Base-by-base conservation (phyloP, 2,888 invertebrate species). In the Aporophyla nigra region DNA sequence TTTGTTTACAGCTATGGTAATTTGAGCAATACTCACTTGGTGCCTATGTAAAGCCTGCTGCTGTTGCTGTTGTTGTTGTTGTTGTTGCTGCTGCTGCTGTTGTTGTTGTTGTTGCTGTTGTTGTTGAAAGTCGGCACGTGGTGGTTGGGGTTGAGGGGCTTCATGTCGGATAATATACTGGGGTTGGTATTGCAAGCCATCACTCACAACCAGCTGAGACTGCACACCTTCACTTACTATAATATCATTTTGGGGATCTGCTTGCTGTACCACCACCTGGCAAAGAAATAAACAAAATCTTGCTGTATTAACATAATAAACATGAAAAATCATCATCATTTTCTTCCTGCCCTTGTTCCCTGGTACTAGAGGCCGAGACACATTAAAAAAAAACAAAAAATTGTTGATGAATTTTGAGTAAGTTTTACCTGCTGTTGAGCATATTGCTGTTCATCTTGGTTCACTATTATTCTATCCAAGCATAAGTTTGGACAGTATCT, bases 401-500 rank as follows among this genome's bases (percentile, higher is more conserved):
- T n/a, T n/a, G 6, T 59, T n/a, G 9, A 12, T 54, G 12, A 33
- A 79, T 49, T 49, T 62, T n/a, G 5, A 46, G 33, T 43, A n/a
- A 33, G 7, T 46, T 46, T 58, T 90, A 96, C 97, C 94, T 96
- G 97, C 87, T 96, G 97, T 91, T 95, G 96, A 81, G 93, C 93
- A 94, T 95, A 96, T 86, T 96, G 96, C 84, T 95, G 96, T 88
- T 96, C 97, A 91, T 97, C 96, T 91, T 95, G 95, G 89, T 96
- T 96, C 76, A 97, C 94, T 89, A 96, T 94, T 78, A 96, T 95
- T 80, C 95, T 93, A 92, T 97, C 97, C 88, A 97, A 95, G 91
- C 97, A 96, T 89, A 97, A 92, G 91, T 97, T 97, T 82, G 97
- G 97, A 92, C 97, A 97, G 91, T 97, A 97, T 90, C 97, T 97